Base-by-base conservation (phyloP, 1,140 invertebrate genomes). In the Lineus longissimus region DNA sequence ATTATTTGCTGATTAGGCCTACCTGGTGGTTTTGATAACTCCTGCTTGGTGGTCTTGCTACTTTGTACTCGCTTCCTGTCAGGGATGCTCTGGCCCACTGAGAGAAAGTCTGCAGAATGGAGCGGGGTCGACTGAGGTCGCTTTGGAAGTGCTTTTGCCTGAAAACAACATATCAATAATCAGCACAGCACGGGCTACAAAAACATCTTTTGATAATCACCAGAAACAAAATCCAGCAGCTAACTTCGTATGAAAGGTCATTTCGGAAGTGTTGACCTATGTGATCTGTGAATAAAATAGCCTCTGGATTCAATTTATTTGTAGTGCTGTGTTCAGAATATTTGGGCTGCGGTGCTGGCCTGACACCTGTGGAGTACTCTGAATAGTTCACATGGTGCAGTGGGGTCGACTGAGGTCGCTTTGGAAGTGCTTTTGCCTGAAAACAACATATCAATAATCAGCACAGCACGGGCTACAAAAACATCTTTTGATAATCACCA, bases 111-210 rank as follows among this genome's bases (percentile, higher is more conserved):
- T 4, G 47, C 47, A 51, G 47, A 51, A 51, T 51, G n/a, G 4
- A 59, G n/a, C 15, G 31, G 58, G 4, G 30, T 19, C 13, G 58
- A 59, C 40, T 59, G 31, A 13, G 31, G 31, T 6, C 58, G 29
- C 22, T 41, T 59, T n/a, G 58, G 58, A 15, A 40, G 36, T 6
- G 58, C 58, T n/a, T 57, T 27, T 19, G n/a, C 55, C 23, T 29
- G 30, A 25, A 57, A 57, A 57, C 6, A 25, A 7, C n/a, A 6
- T 7, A 25, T 57, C 15, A 6, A 22, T 7, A 57, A 57, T 29
- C 19, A 4, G 27, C 11, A n/a, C n/a, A n/a, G n/a, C n/a, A n/a
- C n/a, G n/a, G n/a, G n/a, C n/a, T n/a, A n/a, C n/a, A n/a, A n/a
- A n/a, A n/a, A n/a, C n/a, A n/a, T n/a, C n/a, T n/a, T n/a, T n/a